Evolutionary conservation across 2,797 vertebrate genomes (phyloP).

Genomic region (Fistularia tabacaria): DNA sequence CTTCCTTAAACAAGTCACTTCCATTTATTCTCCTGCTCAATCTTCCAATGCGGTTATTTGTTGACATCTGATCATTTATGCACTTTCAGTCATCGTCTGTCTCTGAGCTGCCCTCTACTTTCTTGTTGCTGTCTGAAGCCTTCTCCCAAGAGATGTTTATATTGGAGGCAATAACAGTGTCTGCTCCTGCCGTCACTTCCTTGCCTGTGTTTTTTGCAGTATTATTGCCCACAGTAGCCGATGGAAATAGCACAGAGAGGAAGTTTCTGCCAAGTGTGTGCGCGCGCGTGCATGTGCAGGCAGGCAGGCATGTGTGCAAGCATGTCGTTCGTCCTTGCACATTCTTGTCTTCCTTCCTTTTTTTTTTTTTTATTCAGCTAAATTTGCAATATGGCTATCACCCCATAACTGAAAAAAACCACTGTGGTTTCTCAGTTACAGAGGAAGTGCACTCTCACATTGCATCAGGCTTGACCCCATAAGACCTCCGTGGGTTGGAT

Average conservation of each 20-base stretch:
- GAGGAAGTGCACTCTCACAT: constrained; percentile 18
- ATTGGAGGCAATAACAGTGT: constrained; percentile 8
- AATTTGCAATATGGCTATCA: constrained; percentile 50
- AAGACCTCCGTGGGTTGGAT: no score
- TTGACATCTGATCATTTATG: no score
- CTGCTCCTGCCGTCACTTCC: neutral
- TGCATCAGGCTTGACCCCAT: no score
- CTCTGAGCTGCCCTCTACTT: neutral
- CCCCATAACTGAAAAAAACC: constrained; percentile 42
- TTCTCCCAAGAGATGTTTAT: constrained; percentile 53
- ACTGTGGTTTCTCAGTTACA: constrained; percentile 32
- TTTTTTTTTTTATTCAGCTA: constrained; percentile 35
- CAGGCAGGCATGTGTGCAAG: constrained; percentile 8
- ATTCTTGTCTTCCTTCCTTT: constrained; percentile 41
- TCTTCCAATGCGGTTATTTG: no score
- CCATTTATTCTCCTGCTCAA: neutral
- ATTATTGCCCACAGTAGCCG: constrained; percentile 50
- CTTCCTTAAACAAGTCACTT: neutral
- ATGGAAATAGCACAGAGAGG: constrained; percentile 65
- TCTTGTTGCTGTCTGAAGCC: constrained; percentile 10
- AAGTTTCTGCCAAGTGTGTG: constrained; percentile 51
- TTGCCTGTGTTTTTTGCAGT: constrained; percentile 37
- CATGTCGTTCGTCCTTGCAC: constrained; percentile 12
- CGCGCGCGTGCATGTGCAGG: constrained; percentile 7
- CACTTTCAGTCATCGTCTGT: constrained; percentile 2